A percentile compares a stretch with the other conserved stretches of the same genome.
phyloP scores from a whole-genome alignment of 2,797 vertebrate species.

The Argya squamiceps region DNA sequence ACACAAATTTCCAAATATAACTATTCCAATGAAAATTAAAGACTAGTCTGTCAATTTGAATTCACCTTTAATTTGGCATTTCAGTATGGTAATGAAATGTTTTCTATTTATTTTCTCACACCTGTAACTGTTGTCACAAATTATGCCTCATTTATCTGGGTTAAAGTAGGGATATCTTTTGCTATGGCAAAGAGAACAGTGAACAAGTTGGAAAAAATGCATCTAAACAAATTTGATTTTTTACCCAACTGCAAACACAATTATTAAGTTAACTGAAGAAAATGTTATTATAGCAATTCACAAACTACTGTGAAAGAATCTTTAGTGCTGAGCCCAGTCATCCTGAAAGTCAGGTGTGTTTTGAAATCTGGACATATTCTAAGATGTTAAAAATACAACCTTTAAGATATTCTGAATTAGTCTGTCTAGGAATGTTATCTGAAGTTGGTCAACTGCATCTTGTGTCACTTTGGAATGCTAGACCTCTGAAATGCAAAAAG shows the following conservation, averaged over 20 bases:
- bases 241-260: neutral
- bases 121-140: neutral
- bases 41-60: neutral
- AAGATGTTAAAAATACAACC: neutral
- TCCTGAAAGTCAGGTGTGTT: neutral
- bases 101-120: neutral
- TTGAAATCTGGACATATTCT: neutral
- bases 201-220: neutral
- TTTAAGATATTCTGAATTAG: neutral
- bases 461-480: neutral
- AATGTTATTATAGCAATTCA: neutral
- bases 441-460: neutral
- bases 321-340: neutral
- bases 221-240: neutral
- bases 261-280: neutral
- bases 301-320: neutral
- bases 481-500: neutral
- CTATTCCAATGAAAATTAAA: neutral
- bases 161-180: neutral
- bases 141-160: neutral
- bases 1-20: neutral
- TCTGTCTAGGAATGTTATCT: neutral
- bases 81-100: neutral
- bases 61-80: neutral
- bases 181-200: neutral